Conservation (phyloP, 2,888 invertebrate species). For the Drosophila ochracea region DNA sequence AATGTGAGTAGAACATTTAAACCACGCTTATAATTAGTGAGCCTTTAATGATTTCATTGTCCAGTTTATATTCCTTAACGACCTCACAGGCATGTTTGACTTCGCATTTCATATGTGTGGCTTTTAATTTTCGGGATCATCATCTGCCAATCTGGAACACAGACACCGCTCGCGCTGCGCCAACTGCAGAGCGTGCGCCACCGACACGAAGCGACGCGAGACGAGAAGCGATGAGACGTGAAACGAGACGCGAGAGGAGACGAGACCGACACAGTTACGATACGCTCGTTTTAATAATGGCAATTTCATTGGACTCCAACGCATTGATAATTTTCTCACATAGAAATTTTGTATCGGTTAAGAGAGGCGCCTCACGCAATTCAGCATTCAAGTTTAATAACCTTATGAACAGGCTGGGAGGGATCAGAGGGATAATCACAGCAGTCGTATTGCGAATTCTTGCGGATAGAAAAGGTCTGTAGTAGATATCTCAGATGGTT, state of each 20-base stretch:
- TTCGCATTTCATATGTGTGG: constrained; percentile 46
- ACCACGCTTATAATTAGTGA: constrained; percentile 64
- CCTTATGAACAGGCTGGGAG: constrained; percentile 66
- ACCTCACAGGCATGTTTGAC: constrained; percentile 59
- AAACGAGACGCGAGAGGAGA: neutral
- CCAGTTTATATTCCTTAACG: constrained; percentile 82
- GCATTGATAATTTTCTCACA: constrained; percentile 83
- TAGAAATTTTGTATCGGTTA: constrained; percentile 72
- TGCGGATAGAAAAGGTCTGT: constrained; percentile 21
- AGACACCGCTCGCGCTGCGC: constrained; percentile 7
- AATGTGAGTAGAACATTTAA: constrained; percentile 57
- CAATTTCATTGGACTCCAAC: constrained; percentile 81
- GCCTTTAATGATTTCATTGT: constrained; percentile 83
- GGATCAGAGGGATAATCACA: constrained; percentile 28
- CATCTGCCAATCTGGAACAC: constrained; percentile 42
- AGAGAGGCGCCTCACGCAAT: constrained; percentile 83
- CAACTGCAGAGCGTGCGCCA: constrained; percentile 35
- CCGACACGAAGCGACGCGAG: constrained; percentile 21
- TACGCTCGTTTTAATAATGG: constrained; percentile 73
- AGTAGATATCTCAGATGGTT: neutral
- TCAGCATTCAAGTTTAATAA: constrained; percentile 78
- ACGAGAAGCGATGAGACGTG: neutral
- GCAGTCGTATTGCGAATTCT: constrained; percentile 7
- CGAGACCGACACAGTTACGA: constrained; percentile 50
- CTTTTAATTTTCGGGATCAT: constrained; percentile 59